phyloP scores from a whole-genome alignment of 37 sponge, comb jelly and placozoan species.

The Agelas oroides region DNA sequence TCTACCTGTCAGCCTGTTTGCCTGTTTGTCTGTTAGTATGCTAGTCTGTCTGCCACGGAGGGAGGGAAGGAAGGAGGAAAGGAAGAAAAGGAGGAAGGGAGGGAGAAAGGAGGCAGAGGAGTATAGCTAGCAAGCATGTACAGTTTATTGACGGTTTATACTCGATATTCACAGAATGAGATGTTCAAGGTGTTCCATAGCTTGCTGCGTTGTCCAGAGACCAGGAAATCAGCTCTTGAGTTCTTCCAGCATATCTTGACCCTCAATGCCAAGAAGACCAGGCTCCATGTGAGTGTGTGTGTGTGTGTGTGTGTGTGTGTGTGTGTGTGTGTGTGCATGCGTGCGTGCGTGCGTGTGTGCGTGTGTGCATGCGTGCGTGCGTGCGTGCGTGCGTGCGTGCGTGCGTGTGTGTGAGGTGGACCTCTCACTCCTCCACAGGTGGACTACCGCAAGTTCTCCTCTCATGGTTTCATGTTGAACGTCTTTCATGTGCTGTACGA shows the following conservation, averaged over 20 bases:
- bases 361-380: too few species aligned
- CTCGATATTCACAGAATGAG: constrained; percentile 66
- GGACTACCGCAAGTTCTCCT: constrained; percentile 25
- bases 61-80: too few species aligned
- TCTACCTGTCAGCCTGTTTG: too few species aligned
- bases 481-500: constrained; percentile 76
- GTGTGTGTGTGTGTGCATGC: constrained; percentile 15
- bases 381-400: background rate
- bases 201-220: constrained; percentile 70
- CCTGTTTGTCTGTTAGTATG: too few species aligned
- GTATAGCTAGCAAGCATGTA: too few species aligned
- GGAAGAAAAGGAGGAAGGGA: too few species aligned
- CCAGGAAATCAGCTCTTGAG: constrained; percentile 48
- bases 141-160: too few species aligned
- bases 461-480: constrained; percentile 86
- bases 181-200: constrained; percentile 62
- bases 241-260: constrained; percentile 63
- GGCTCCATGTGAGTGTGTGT: constrained; percentile 38
- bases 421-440: constrained; percentile 5
- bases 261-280: constrained; percentile 50
- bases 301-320: constrained; percentile 21
- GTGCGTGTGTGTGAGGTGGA: constrained; percentile 18
- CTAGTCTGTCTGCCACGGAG: too few species aligned
- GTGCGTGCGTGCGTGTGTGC: too few species aligned
- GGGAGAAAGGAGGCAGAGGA: too few species aligned